phyloP scores from a whole-genome alignment of 2,113 vertebrate genomes.

The Macrotis lagotis region DNA sequence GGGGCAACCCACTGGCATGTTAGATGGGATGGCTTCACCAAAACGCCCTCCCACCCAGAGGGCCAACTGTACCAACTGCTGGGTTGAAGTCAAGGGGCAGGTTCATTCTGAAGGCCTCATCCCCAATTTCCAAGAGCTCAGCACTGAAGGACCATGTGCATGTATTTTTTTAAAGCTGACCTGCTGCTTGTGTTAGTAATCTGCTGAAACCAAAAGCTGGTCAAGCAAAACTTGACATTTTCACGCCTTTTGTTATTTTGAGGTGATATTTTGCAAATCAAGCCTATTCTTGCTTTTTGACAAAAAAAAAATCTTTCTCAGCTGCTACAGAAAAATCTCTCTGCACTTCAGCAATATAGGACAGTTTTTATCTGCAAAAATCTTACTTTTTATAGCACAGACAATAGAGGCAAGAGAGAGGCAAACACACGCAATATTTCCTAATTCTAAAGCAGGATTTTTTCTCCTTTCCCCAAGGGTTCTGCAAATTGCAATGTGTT shows the following conservation, averaged over 20 bases:
- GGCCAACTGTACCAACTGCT: not conserved
- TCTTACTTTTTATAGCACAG: constrained; percentile 63
- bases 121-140: not conserved
- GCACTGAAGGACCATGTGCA: not conserved
- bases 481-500: constrained; percentile 47
- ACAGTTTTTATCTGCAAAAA: constrained; percentile 70
- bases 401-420: constrained; percentile 52
- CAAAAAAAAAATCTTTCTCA: constrained; percentile 63
- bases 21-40: not conserved
- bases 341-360: constrained; percentile 70
- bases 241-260: constrained; percentile 62
- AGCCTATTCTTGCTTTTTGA: constrained; percentile 65
- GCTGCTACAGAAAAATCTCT: constrained; percentile 64
- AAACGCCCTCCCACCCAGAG: accelerated
- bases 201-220: constrained; percentile 37
- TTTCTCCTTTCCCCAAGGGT: constrained; percentile 47
- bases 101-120: not conserved
- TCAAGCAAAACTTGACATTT: constrained; percentile 62
- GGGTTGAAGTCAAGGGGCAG: not conserved
- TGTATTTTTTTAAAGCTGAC: not conserved
- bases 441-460: constrained; percentile 55
- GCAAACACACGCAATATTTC: constrained; percentile 52
- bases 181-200: constrained; percentile 16
- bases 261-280: constrained; percentile 67
- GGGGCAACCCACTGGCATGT: not conserved